Evolutionary conservation across 2,888 invertebrate genomes (phyloP).

Genomic region (Eurytoma adleriae): DNA sequence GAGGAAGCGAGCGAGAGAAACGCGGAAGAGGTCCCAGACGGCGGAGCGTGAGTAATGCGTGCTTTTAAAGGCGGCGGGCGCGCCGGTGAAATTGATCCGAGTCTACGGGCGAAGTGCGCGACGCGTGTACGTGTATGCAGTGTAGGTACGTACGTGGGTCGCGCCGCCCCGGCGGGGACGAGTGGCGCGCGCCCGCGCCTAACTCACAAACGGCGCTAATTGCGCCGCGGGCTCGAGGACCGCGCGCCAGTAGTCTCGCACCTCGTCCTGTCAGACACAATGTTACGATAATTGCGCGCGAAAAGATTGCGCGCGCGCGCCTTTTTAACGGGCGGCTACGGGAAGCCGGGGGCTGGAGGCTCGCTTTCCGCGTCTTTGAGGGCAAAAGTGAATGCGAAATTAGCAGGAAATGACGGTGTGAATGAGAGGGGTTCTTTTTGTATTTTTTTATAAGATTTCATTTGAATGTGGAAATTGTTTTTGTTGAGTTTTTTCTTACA

Average conservation of each 20-base stretch:
- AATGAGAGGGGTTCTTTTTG: no score
- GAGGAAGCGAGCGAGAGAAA: not conserved
- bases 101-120: not conserved
- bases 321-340: not conserved
- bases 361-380: no score
- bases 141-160: not conserved
- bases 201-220: constrained; percentile 39
- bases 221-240: not conserved
- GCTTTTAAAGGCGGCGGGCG: constrained; percentile 39
- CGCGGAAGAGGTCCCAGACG: not conserved
- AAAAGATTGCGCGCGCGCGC: not conserved
- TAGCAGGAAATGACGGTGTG: no score
- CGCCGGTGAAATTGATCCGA: constrained; percentile 46
- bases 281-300: constrained; percentile 27
- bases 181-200: not conserved
- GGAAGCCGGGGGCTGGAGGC: no score
- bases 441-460: no score
- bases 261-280: constrained; percentile 14
- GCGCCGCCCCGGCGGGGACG: not conserved
- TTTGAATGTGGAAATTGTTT: no score
- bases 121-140: not conserved
- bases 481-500: no score
- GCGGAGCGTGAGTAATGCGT: constrained; percentile 34
- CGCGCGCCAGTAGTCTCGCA: no score
- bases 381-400: no score